Evolutionary conservation across 2,888 invertebrate species (phyloP).

Genomic region (Cheilosia scutellata): DNA sequence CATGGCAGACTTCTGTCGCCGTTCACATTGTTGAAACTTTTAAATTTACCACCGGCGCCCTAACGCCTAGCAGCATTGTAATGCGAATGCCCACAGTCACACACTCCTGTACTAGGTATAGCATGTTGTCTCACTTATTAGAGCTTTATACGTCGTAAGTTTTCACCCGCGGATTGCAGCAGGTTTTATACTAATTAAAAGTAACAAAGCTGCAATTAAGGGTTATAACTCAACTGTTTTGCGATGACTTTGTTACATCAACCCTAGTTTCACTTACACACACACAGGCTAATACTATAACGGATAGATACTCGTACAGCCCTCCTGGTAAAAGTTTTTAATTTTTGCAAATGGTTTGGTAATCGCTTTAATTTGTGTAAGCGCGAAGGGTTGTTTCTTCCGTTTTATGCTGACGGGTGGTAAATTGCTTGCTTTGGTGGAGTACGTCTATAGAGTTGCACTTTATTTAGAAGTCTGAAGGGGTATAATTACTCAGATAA

Average conservation of each 20-base stretch:
- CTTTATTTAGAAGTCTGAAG: neutral
- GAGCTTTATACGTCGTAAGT: constrained; percentile 57
- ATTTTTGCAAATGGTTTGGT: constrained; percentile 71
- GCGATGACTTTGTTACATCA: constrained; percentile 42
- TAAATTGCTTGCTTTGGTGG: constrained; percentile 5
- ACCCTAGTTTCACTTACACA: constrained; percentile 8
- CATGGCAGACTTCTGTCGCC: constrained; percentile 72
- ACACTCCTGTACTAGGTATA: constrained; percentile 11
- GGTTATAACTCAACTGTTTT: constrained; percentile 50
- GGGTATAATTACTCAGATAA: constrained; percentile 41
- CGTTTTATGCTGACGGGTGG: constrained; percentile 33
- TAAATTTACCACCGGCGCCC: constrained; percentile 27
- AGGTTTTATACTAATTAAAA: constrained; percentile 71
- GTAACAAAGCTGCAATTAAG: constrained; percentile 65
- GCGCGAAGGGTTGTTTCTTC: constrained; percentile 47
- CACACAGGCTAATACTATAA: neutral
- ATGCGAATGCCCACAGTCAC: constrained; percentile 7
- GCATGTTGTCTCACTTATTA: constrained; percentile 60
- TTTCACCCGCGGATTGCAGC: constrained; percentile 50
- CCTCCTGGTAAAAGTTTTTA: constrained; percentile 62
- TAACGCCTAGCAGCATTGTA: constrained; percentile 16
- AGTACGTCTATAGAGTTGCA: neutral
- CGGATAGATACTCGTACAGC: constrained; percentile 24
- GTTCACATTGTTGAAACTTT: constrained; percentile 47
- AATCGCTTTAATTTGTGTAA: constrained; percentile 66